Evolutionary conservation across 2,888 invertebrate genomes (phyloP), one percentile per base, ranked within the genome.

Genomic region (Diaphora mendica): DNA sequence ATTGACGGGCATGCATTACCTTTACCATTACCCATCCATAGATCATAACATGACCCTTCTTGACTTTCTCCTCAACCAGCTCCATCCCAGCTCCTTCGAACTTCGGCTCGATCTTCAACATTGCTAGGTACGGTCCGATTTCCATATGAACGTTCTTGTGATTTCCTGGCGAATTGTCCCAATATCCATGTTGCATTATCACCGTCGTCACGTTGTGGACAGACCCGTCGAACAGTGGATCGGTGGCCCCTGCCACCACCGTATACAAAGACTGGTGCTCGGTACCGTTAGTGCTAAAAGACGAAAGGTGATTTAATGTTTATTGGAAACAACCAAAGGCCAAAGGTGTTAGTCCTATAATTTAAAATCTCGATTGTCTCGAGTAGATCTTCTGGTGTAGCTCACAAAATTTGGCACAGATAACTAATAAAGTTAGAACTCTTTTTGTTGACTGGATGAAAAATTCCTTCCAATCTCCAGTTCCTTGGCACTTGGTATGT

Each of bases 161-260:
- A 26, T 8, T 17, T 35, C 7, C 20, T 13, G 78, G 72, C 20
- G 70, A 39, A 23, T 76, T 77, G 64, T n/a, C 26, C 33, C n/a
- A 39, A 20, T 42, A 35, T 1, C 66, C 64, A 30, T 72, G 77
- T 33, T 76, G 72, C 42, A 71, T 33, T 15, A 79, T 51, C 1
- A 85, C 67, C 1, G 42, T 20, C 20, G 82, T 80, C 33, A 84
- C 84, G 48, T 80, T 89, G 79, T 91, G 90, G 0, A 81, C 84
- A 5, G 89, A 78, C 0, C 91, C 91, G 33, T 90, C 91, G 30
- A 77, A 75, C 0, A 91, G 80, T 0, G 91, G 91, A 70, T 91
- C 85, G 0, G 77, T 80, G 30, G 90, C 82, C 15, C 87, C 87
- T 1, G 86, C 85, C 2, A 91, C 84, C 39, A 91, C 74, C 0